A percentile compares a stretch with the other conserved stretches of the same genome.
Evolutionary conservation across 2,888 invertebrate genomes (phyloP).

Genomic region (Arctia plantaginis): DNA sequence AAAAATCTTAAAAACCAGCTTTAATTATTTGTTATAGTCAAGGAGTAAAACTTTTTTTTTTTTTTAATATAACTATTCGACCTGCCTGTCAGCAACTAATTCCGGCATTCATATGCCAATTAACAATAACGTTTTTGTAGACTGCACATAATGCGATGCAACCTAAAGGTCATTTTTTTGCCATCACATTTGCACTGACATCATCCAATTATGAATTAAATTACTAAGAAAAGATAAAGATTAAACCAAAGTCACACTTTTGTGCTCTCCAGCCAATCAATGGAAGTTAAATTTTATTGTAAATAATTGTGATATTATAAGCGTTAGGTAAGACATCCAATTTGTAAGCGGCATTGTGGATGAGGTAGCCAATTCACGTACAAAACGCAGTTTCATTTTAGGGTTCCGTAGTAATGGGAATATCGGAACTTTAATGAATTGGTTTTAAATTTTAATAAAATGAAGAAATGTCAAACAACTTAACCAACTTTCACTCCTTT

Average conservation of each 20-base stretch:
- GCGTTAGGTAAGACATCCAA: neutral
- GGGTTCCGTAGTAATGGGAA: neutral
- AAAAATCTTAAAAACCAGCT: neutral
- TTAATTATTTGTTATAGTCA: neutral
- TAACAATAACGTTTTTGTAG: slow-evolving; percentile 42
- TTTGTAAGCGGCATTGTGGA: neutral
- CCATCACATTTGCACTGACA: slow-evolving; percentile 65
- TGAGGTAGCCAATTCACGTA: neutral
- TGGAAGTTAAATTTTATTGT: neutral
- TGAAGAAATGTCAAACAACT: too few species aligned
- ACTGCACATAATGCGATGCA: slow-evolving; percentile 41
- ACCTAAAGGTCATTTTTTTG: slow-evolving; percentile 42
- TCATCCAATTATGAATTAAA: slow-evolving; percentile 71
- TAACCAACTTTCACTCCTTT: too few species aligned
- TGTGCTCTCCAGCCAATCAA: neutral
- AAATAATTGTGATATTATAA: neutral
- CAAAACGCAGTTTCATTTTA: neutral
- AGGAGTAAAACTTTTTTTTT: slow-evolving; percentile 14
- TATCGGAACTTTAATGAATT: neutral
- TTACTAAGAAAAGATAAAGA: slow-evolving; percentile 63
- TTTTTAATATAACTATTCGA: slow-evolving; percentile 36
- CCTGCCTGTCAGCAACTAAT: slow-evolving; percentile 29
- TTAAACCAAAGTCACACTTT: slow-evolving; percentile 11
- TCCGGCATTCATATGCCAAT: slow-evolving; percentile 33
- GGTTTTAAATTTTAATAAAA: neutral